These are phyloP conservation scores for Meandrusa payeni DNA, from an alignment of 2,888 invertebrate species.

Conservation along the genomic window DNA sequence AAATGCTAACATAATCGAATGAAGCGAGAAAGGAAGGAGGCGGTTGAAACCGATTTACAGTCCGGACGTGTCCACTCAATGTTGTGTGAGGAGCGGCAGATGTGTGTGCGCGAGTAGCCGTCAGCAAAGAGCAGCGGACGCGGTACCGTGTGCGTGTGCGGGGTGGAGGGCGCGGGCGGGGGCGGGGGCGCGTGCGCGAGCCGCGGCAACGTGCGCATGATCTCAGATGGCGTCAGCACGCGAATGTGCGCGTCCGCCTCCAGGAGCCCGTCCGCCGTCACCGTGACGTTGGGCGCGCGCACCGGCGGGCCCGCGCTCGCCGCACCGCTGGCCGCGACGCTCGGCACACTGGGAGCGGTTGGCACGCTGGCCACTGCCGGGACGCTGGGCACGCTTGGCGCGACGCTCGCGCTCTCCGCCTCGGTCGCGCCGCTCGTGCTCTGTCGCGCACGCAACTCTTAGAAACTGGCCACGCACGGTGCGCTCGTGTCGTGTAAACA, in stretches of 20 bases:
- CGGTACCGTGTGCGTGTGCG: slow-evolving; percentile 27
- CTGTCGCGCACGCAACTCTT: slow-evolving; percentile 60
- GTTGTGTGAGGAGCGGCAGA: slow-evolving; percentile 21
- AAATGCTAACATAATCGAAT: too few relatives aligned
- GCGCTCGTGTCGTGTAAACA: slow-evolving; percentile 12
- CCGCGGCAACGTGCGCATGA: slow-evolving; percentile 94
- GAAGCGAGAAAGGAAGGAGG: too few relatives aligned
- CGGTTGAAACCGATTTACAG: too few relatives aligned
- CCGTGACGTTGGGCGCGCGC: slow-evolving; percentile 85
- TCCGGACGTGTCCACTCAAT: too few relatives aligned
- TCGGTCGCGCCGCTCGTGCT: slow-evolving; percentile 59
- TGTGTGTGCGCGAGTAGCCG: slow-evolving; percentile 31
- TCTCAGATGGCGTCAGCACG: slow-evolving; percentile 93
- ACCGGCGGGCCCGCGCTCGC: slow-evolving; percentile 49
- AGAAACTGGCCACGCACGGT: slow-evolving; percentile 33
- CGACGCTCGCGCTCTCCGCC: slow-evolving; percentile 30
- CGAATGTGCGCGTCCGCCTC: slow-evolving; percentile 90
- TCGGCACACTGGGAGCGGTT: slow-evolving; percentile 49
- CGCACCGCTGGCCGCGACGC: slow-evolving; percentile 32
- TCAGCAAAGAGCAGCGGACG: slow-evolving; percentile 30
- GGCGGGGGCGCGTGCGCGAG: slow-evolving; percentile 83
- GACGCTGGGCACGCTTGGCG: slow-evolving; percentile 27
- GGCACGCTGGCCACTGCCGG: slow-evolving; percentile 37
- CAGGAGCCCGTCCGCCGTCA: slow-evolving; percentile 82
- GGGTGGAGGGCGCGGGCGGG: slow-evolving; percentile 39